A percentile compares a stretch with the other conserved stretches of the same genome.
These are phyloP conservation scores for Lordiphosa stackelbergi DNA, from an alignment of 1,140 invertebrate species.

Conservation along the genomic window DNA sequence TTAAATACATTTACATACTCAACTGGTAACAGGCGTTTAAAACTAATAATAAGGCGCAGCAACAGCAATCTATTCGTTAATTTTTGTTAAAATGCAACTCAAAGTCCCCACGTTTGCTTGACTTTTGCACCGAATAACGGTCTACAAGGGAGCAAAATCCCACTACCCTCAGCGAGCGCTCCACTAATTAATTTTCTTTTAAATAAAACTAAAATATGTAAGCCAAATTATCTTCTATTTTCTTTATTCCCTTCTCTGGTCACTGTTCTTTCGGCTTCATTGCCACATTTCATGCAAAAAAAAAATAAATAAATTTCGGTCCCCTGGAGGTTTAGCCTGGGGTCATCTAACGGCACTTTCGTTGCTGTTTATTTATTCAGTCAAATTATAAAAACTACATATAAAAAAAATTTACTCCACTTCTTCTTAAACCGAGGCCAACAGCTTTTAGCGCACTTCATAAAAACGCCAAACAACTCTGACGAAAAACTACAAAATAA, in stretches of 20 bases:
- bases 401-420: conserved; percentile 35
- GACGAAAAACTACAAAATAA: conserved; percentile 55
- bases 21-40: no score
- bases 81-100: no score
- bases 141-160: no score
- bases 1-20: no score
- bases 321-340: conserved; percentile 31
- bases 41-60: no score
- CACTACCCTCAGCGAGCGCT: no score
- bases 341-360: conserved; percentile 53
- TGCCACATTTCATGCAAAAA: conserved; percentile 44
- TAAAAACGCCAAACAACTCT: conserved; percentile 44
- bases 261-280: conserved; percentile 16
- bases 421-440: conserved; percentile 44
- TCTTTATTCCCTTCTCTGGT: neutral
- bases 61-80: no score
- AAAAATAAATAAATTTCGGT: conserved; percentile 17
- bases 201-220: neutral
- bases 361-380: conserved; percentile 31
- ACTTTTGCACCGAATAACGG: no score
- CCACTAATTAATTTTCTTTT: neutral
- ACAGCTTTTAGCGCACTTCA: conserved; percentile 48
- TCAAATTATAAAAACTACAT: conserved; percentile 3
- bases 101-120: no score
- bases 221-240: neutral